Percentiles rank a stretch among this genome's conserved stretches.
Evolutionary conservation across 2,888 invertebrate species (phyloP).

Genomic region (Athripsodes cinereus): DNA sequence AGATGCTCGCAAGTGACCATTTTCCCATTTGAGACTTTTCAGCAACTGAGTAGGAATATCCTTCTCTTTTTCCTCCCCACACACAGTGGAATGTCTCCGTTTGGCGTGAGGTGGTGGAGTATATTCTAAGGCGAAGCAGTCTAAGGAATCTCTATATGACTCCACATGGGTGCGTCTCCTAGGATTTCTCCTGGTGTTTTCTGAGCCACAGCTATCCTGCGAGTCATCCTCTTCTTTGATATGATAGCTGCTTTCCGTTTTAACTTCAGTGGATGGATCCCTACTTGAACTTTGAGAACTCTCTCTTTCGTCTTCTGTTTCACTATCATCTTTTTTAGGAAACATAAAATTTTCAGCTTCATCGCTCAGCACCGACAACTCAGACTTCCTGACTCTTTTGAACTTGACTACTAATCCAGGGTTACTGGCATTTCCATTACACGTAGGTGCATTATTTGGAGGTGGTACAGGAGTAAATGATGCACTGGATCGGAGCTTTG

Average conservation of each 20-base stretch:
- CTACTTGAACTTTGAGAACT: constrained; percentile 39
- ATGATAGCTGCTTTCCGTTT: constrained; percentile 5
- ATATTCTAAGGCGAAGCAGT: background rate
- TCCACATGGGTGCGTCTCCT: constrained; percentile 28
- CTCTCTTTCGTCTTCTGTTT: constrained; percentile 47
- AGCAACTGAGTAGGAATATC: background rate
- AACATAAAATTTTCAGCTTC: constrained; percentile 87
- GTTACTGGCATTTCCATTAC: constrained; percentile 42
- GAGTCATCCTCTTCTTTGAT: constrained; percentile 41
- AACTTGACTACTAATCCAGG: constrained; percentile 64
- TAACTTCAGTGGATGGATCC: constrained; percentile 16
- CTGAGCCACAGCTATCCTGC: constrained; percentile 28
- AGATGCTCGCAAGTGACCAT: constrained; percentile 43
- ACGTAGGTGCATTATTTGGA: constrained; percentile 41
- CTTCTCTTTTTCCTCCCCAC: background rate
- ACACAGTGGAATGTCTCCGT: background rate
- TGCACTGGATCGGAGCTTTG: constrained; percentile 59
- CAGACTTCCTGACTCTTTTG: constrained; percentile 65
- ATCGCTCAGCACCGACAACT: constrained; percentile 69
- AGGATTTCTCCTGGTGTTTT: constrained; percentile 27
- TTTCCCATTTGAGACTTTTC: constrained; percentile 43
- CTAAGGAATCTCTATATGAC: constrained; percentile 7
- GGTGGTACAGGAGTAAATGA: constrained; percentile 39
- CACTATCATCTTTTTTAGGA: constrained; percentile 58
- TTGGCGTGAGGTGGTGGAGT: background rate